Evolutionary conservation across 2,888 invertebrate species (phyloP).

Genomic region (Pachymerium ferrugineum): DNA sequence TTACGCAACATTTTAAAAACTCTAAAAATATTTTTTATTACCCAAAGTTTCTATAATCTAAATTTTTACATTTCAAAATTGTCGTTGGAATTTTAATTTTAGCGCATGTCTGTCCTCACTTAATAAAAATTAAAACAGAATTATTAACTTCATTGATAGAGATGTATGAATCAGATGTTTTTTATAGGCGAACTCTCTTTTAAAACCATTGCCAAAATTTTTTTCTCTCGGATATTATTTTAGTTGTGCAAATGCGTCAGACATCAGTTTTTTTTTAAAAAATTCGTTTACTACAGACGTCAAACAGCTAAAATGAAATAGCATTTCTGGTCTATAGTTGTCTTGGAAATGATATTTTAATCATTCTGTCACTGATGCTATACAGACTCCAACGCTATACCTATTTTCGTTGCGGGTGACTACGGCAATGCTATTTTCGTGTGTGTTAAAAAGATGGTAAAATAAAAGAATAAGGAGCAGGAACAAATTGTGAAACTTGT

Average conservation of each 20-base stretch:
- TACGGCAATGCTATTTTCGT: slow-evolving; percentile 11
- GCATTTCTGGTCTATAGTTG: slow-evolving; percentile 2
- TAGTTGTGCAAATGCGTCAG: slow-evolving; percentile 8
- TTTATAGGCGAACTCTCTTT: not conserved
- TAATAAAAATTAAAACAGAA: slow-evolving; percentile 22
- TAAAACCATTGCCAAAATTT: slow-evolving; percentile 1
- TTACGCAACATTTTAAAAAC: not conserved
- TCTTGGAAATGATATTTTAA: slow-evolving; percentile 21
- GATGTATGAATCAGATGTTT: not conserved
- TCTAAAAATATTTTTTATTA: not conserved
- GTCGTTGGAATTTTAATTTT: slow-evolving; percentile 19
- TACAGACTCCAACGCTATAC: slow-evolving; percentile 7
- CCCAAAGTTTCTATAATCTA: not conserved
- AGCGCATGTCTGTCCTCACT: not conserved
- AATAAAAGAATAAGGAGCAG: not conserved
- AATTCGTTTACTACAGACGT: not conserved
- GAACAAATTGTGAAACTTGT: slow-evolving; percentile 9
- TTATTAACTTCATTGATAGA: slow-evolving; percentile 17
- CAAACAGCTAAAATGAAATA: slow-evolving; percentile 4
- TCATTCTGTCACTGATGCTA: slow-evolving; percentile 15
- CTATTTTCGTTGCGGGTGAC: not conserved
- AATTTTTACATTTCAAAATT: not conserved
- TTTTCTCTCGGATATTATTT: slow-evolving; percentile 1
- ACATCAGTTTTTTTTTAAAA: not conserved
- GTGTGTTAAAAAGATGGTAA: not conserved